Conservation (phyloP, 2,797 vertebrate genomes). For the Diplodus sargus region DNA sequence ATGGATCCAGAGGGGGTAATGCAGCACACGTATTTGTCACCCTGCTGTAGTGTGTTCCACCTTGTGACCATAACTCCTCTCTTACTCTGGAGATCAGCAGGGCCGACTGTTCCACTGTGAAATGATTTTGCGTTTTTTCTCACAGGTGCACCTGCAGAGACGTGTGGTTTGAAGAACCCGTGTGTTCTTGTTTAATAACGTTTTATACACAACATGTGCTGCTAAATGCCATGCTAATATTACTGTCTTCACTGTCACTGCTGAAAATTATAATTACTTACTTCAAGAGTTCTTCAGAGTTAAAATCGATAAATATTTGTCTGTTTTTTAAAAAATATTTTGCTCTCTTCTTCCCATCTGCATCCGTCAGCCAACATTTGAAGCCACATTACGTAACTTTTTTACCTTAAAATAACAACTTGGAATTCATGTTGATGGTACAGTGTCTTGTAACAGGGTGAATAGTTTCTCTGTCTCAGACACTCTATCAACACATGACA, state of each 20-base stretch:
- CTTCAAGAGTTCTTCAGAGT: too few relatives aligned
- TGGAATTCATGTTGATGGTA: too few relatives aligned
- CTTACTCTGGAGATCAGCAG: background rate
- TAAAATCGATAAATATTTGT: too few relatives aligned
- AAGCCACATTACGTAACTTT: background rate
- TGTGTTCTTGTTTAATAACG: background rate
- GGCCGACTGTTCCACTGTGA: background rate
- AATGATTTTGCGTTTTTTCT: background rate
- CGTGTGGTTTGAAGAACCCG: constrained; percentile 7
- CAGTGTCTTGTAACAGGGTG: too few relatives aligned
- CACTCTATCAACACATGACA: too few relatives aligned
- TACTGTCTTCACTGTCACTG: constrained; percentile 17
- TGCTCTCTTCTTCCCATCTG: background rate
- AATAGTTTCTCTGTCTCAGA: too few relatives aligned
- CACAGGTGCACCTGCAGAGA: background rate
- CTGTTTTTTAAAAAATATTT: too few relatives aligned
- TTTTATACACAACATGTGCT: constrained; percentile 1
- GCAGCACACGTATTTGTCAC: background rate
- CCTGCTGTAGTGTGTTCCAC: background rate
- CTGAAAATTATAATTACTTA: constrained; percentile 2
- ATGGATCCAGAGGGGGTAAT: background rate
- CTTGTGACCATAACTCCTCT: background rate
- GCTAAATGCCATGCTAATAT: constrained; percentile 20
- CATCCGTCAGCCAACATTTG: background rate
- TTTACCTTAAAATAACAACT: too few relatives aligned